Conservation (phyloP, 2,113 vertebrate species). For the Thunnus thynnus region DNA sequence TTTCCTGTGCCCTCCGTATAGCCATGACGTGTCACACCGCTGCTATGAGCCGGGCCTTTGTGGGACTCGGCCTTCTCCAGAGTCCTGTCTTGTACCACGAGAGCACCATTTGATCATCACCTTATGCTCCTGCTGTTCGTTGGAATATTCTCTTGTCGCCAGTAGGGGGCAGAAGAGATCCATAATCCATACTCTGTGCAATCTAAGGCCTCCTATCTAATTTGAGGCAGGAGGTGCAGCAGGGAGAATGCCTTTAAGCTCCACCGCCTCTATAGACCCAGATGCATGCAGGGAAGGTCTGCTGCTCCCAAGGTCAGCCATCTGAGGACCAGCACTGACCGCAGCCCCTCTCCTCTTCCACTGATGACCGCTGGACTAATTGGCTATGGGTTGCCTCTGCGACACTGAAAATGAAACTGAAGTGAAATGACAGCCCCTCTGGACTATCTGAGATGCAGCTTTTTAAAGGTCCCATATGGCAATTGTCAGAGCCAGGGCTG, state of each 20-base stretch:
- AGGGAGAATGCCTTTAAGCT: slow-evolving; percentile 56
- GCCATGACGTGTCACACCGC: slow-evolving; percentile 15
- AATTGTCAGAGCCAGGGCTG: slow-evolving; percentile 55
- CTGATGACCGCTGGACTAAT: slow-evolving; percentile 64
- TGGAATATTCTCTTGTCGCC: slow-evolving; percentile 20
- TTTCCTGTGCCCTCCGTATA: slow-evolving; percentile 24
- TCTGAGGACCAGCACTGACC: slow-evolving; percentile 62
- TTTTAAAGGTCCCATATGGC: slow-evolving; percentile 72
- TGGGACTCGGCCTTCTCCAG: slow-evolving; percentile 22
- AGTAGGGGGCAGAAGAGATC: slow-evolving; percentile 79
- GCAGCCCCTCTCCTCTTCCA: slow-evolving; percentile 47
- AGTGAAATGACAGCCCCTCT: slow-evolving; percentile 64
- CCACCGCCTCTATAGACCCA: slow-evolving; percentile 58
- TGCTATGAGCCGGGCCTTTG: slow-evolving; percentile 18
- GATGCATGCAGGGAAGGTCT: slow-evolving; percentile 54
- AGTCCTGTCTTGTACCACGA: slow-evolving; percentile 7
- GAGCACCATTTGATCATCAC: slow-evolving; percentile 37
- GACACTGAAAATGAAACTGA: slow-evolving; percentile 61
- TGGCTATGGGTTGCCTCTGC: slow-evolving; percentile 58
- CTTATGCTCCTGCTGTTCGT: slow-evolving; percentile 13
- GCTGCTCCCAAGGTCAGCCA: slow-evolving; percentile 68
- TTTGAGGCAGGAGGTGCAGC: slow-evolving; percentile 56
- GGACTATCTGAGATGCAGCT: slow-evolving; percentile 53
- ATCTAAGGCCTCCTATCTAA: slow-evolving; percentile 37
- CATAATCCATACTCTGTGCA: slow-evolving; percentile 25